These are phyloP conservation scores for Chrysina gloriosa DNA, from an alignment of 2,888 invertebrate species.

Conservation along the genomic window DNA sequence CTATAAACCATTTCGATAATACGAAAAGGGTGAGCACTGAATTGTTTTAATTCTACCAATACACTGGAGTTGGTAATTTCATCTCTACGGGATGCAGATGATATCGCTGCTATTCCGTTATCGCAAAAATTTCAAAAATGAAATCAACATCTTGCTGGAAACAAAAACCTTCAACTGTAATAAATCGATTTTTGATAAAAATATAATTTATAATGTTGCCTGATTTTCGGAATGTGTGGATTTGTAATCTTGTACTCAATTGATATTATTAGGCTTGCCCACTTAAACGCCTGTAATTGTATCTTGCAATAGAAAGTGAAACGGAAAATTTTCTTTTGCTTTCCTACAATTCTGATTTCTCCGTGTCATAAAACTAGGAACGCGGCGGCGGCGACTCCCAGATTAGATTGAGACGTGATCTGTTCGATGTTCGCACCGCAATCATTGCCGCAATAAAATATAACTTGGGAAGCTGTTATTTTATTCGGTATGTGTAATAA, in stretches of 20 bases:
- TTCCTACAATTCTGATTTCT: too few species aligned
- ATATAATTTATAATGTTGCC: background rate
- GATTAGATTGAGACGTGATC: background rate
- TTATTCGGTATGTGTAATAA: background rate
- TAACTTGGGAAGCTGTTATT: background rate
- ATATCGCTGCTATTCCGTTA: background rate
- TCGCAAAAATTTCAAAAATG: background rate
- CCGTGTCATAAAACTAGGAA: too few species aligned
- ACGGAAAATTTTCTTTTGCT: too few species aligned
- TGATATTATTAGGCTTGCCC: too few species aligned
- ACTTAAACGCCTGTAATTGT: too few species aligned
- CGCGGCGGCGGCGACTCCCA: too few species aligned
- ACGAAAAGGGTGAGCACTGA: too few species aligned
- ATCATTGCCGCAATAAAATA: background rate
- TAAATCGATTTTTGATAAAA: background rate
- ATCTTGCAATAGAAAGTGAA: too few species aligned
- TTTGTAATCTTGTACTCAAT: background rate
- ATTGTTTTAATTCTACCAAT: too few species aligned
- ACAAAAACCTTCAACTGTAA: background rate
- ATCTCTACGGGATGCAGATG: background rate
- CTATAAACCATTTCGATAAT: constrained; percentile 1
- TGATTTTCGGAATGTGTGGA: background rate
- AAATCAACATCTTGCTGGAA: background rate
- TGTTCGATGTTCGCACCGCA: background rate
- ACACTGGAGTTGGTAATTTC: too few species aligned